Conservation (phyloP, 2,888 invertebrate species). For the Hemithea aestivaria region DNA sequence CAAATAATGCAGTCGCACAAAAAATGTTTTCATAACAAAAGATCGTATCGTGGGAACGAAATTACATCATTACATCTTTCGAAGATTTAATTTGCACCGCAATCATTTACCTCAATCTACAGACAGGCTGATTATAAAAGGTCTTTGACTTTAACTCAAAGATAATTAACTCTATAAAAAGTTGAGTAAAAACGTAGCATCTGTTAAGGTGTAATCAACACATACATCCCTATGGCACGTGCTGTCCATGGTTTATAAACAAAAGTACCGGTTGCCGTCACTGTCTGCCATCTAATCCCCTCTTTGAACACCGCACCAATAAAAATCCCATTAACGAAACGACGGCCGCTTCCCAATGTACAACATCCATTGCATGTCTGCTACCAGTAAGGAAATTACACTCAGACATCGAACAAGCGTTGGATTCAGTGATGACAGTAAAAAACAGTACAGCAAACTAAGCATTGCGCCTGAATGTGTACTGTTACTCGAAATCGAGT, state of each 20-base stretch:
- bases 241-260: conserved; percentile 55
- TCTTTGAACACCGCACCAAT: conserved; percentile 39
- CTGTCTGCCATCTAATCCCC: conserved; percentile 40
- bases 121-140: conserved; percentile 9
- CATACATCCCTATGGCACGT: conserved; percentile 55
- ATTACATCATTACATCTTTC: background rate
- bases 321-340: conserved; percentile 22
- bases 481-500: conserved; percentile 59
- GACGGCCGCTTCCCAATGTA: conserved; percentile 21
- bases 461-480: conserved; percentile 22
- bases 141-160: conserved; percentile 21
- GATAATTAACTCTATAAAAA: conserved; percentile 19
- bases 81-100: conserved; percentile 3
- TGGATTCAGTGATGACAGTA: conserved; percentile 40
- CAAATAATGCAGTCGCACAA: background rate
- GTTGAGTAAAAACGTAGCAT: conserved; percentile 41
- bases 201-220: conserved; percentile 55
- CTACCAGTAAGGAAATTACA: conserved; percentile 5
- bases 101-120: conserved; percentile 5
- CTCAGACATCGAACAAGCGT: conserved; percentile 40
- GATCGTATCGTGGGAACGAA: background rate
- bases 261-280: conserved; percentile 38
- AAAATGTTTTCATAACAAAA: background rate
- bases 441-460: no score
- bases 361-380: conserved; percentile 39